Conservation (phyloP, 1,140 invertebrate genomes). For the Mizuhopecten yessoensis region DNA sequence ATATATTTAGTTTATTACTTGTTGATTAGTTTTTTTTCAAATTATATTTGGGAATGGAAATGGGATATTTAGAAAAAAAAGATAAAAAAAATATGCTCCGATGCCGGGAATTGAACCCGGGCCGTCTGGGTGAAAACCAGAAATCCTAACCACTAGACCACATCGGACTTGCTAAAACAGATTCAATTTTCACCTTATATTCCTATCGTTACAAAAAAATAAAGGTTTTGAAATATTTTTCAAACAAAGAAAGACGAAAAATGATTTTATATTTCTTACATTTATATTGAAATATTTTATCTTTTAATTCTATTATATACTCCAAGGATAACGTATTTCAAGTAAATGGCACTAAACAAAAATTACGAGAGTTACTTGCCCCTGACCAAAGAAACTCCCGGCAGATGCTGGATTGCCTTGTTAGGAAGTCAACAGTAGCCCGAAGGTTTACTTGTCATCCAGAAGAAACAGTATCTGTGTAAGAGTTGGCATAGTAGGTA, state of each 20-base stretch:
- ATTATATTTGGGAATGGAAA: too few species aligned
- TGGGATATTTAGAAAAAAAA: too few species aligned
- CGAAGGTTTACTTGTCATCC: neutral
- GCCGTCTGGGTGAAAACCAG: slow-evolving; percentile 78
- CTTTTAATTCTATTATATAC: too few species aligned
- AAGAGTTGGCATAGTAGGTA: neutral
- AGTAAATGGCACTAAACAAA: neutral
- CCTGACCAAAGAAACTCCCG: neutral
- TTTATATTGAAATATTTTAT: too few species aligned
- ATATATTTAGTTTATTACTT: too few species aligned
- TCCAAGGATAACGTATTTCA: too few species aligned
- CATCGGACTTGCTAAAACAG: slow-evolving; percentile 63
- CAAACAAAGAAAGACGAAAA: too few species aligned
- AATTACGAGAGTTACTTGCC: neutral
- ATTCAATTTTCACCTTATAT: too few species aligned
- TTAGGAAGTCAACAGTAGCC: neutral
- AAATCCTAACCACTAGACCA: slow-evolving; percentile 78
- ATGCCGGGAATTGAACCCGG: slow-evolving; percentile 77
- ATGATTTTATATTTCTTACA: too few species aligned
- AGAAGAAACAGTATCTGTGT: neutral
- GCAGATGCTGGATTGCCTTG: slow-evolving; percentile 28
- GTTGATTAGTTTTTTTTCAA: too few species aligned
- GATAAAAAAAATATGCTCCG: slow-evolving; percentile 63
- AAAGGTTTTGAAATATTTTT: too few species aligned
- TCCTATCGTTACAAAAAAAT: too few species aligned